A percentile compares a stretch with the other conserved stretches of the same genome.
Conservation (phyloP, 2,113 vertebrate species). For the Chamaea fasciata region DNA sequence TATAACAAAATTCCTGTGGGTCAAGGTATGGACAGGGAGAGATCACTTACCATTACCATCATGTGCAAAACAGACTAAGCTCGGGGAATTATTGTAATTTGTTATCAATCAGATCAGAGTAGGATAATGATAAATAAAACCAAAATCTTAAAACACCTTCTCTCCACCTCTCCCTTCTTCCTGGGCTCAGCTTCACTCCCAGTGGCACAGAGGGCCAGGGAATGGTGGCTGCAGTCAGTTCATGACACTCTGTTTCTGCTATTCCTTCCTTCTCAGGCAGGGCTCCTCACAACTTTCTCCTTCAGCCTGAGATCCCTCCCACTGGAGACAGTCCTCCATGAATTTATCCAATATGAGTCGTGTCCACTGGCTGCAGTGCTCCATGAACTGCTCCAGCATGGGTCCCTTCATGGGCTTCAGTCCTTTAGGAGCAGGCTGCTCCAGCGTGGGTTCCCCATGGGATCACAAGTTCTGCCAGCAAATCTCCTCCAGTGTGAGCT, state of each 20-base stretch:
- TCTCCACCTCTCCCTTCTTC: background rate
- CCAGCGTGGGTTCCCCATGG: rapidly evolving
- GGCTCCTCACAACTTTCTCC: too few relatives aligned
- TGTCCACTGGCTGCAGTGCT: background rate
- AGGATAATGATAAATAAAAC: background rate
- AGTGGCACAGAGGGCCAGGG: background rate
- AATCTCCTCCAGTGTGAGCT: background rate
- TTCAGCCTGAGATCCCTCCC: background rate
- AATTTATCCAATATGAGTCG: background rate
- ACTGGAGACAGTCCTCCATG: rapidly evolving
- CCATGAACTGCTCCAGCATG: rapidly evolving
- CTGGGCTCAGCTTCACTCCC: background rate
- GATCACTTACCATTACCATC: rapidly evolving
- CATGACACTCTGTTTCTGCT: background rate
- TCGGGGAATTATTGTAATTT: background rate
- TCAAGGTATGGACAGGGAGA: background rate
- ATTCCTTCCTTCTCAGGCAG: background rate
- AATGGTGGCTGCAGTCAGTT: background rate
- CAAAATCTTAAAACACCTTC: background rate
- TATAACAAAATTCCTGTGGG: background rate
- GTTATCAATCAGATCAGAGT: background rate
- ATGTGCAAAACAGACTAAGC: background rate
- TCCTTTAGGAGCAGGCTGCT: background rate
- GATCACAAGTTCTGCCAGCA: background rate
- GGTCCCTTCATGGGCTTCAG: background rate